Evolutionary conservation across 2,888 invertebrate species (phyloP).

Genomic region (Schrankia costaestrigalis): DNA sequence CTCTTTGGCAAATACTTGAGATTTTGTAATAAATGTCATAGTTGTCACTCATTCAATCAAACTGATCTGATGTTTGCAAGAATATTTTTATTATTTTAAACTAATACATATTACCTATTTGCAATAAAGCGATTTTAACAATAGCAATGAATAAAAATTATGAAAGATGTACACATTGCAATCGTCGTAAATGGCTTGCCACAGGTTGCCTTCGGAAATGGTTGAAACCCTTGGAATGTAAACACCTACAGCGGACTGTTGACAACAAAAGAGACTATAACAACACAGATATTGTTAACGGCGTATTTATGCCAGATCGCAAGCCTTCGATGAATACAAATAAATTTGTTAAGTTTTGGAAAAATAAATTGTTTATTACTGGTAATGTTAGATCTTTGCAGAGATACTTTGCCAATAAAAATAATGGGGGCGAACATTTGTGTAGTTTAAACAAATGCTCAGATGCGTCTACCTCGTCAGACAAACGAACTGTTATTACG

Average conservation of each 20-base stretch:
- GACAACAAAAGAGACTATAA: conserved; percentile 69
- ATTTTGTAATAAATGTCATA: too few species aligned
- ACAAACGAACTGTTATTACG: conserved; percentile 41
- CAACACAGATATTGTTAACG: conserved; percentile 66
- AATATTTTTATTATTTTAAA: too few species aligned
- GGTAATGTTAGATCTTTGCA: conserved; percentile 71
- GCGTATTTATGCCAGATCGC: conserved; percentile 65
- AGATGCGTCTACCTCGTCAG: conserved; percentile 56
- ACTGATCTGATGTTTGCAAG: too few species aligned
- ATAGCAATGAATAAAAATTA: conserved; percentile 72
- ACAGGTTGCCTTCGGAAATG: conserved; percentile 74
- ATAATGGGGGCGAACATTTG: conserved; percentile 52
- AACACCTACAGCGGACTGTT: conserved; percentile 71
- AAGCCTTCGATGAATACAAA: conserved; percentile 60
- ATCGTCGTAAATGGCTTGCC: conserved; percentile 72
- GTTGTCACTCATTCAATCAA: too few species aligned
- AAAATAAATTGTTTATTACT: conserved; percentile 68
- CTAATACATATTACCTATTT: background rate
- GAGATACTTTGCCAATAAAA: conserved; percentile 68
- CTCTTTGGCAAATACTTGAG: too few species aligned
- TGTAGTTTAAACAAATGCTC: conserved; percentile 53
- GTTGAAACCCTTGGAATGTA: conserved; percentile 76
- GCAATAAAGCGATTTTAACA: background rate
- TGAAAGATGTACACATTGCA: conserved; percentile 71
- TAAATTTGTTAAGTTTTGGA: conserved; percentile 75